These are phyloP conservation scores for Drosophila subpulchrella DNA, from an alignment of 1,140 invertebrate species.

Conservation along the genomic window DNA sequence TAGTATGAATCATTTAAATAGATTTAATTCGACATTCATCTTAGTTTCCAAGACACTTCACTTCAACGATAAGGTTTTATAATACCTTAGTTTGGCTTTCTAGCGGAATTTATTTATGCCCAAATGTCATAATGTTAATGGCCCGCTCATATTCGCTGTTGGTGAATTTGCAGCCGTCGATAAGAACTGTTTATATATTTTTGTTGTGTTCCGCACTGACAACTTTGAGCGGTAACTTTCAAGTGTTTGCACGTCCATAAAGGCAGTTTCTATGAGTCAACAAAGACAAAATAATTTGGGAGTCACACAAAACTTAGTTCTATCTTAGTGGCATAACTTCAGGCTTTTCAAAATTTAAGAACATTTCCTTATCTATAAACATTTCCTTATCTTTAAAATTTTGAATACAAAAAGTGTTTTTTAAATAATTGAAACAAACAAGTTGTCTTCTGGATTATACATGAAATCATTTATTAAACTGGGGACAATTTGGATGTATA, in stretches of 20 bases:
- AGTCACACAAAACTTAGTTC: conserved; percentile 4
- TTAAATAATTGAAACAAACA: too few species aligned
- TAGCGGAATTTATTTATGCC: conserved; percentile 26
- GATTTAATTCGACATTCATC: conserved; percentile 9
- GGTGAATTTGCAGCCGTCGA: conserved; percentile 14
- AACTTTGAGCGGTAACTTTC: conserved; percentile 41
- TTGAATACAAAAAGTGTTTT: too few species aligned
- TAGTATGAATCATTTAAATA: conserved; percentile 6
- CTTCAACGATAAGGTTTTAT: conserved; percentile 12
- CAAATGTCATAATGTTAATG: conserved; percentile 47
- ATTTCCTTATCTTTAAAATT: too few species aligned
- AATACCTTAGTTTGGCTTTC: conserved; percentile 16
- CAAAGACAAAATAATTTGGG: conserved; percentile 9
- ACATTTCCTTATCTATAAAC: too few species aligned
- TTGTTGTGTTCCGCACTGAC: background rate
- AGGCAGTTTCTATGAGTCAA: conserved; percentile 31
- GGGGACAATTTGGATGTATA: too few species aligned
- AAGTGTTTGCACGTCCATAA: conserved; percentile 18
- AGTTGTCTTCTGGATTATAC: too few species aligned
- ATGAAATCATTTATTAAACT: too few species aligned
- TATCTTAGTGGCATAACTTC: conserved; percentile 16
- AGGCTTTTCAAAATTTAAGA: background rate
- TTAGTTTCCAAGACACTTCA: conserved; percentile 4
- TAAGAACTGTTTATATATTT: conserved; percentile 41
- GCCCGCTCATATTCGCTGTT: conserved; percentile 19